Base-by-base conservation (phyloP, 2,888 invertebrate species). In the Onchidella celtica region DNA sequence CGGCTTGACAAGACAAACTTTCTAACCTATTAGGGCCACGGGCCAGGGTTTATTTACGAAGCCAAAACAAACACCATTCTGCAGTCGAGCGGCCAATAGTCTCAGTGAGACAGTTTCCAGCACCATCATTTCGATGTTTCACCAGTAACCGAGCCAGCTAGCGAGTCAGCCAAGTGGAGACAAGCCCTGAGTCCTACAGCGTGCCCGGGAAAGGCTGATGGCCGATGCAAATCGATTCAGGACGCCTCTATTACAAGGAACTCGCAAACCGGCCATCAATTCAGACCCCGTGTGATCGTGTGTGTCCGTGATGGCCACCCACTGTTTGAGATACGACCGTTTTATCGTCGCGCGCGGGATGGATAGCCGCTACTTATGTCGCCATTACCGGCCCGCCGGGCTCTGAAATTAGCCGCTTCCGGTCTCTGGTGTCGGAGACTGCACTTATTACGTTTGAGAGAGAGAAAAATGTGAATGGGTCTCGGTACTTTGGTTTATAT, bases 341-440 rank as follows among this genome's bases (percentile, higher is more conserved):
- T 74, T 74, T 61, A 29, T 21, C 27, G 74, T 11, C 61, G n/a
- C 32, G 61, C 24, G 38, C 34, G 38, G 61, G 74, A 74, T 74
- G 57, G 74, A 74, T 74, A 63, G 74, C 74, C 74, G 63, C 74
- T 74, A 74, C 38, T 74, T 74, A 74, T 74, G 74, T 74, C 74
- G 63, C 74, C 61, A 74, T 74, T 74, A 74, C 59, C 74, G 40
- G 74, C 14, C 63, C 17, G 74, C 36, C 38, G 24, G 40, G 38
- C 61, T 38, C 63, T 74, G 40, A 63, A 74, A 74, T 74, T 74
- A 74, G 74, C 38, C 59, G 6, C 63, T 27, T 74, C 74, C 63
- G 27, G 63, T 21, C 21, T 63, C 38, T 74, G 61, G 74, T 34
- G 61, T 59, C 74, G 61, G 38, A 36, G 38, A 59, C 59, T 63